A percentile compares a stretch with the other conserved stretches of the same genome.
These are phyloP conservation scores for Epizoanthus rinbou DNA, from an alignment of 92 coral and sea anemone genomes.

Conservation along the genomic window DNA sequence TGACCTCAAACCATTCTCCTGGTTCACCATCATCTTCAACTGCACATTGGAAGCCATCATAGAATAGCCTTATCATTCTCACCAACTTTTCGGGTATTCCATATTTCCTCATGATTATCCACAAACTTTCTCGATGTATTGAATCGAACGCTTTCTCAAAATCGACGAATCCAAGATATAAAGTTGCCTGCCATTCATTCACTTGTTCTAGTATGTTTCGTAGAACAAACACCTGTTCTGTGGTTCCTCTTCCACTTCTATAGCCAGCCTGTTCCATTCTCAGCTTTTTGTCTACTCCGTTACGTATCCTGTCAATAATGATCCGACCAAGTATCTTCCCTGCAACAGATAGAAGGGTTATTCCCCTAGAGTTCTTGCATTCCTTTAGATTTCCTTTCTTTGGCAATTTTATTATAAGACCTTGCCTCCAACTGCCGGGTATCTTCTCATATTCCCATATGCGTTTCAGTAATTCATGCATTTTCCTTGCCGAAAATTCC, in stretches of 20 bases:
- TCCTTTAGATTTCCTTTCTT: conserved; percentile 60
- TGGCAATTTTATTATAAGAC: conserved; percentile 46
- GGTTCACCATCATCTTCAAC: no score
- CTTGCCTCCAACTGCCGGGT: conserved; percentile 44
- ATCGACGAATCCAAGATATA: conserved; percentile 7
- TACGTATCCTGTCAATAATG: conserved; percentile 42
- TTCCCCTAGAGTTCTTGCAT: conserved; percentile 54
- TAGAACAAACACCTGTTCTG: conserved; percentile 31
- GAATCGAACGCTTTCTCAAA: conserved; percentile 19
- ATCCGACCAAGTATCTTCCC: conserved; percentile 53
- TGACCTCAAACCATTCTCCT: no score
- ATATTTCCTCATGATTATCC: conserved; percentile 18
- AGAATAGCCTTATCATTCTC: no score
- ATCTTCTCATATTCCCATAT: conserved; percentile 39
- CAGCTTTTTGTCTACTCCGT: conserved; percentile 49
- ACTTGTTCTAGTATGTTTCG: conserved; percentile 28
- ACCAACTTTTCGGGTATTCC: no score
- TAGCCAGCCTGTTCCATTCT: conserved; percentile 47
- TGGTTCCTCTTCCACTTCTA: conserved; percentile 21
- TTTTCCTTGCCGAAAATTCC: conserved; percentile 39
- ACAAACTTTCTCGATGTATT: conserved; percentile 14
- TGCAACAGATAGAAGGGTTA: conserved; percentile 48
- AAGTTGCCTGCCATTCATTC: conserved; percentile 37
- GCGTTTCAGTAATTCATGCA: conserved; percentile 38
- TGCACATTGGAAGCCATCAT: no score